Percentiles rank a stretch among this genome's conserved stretches.
Evolutionary conservation across 2,797 vertebrate genomes (phyloP).

Genomic region (Sebastes melanostomus): DNA sequence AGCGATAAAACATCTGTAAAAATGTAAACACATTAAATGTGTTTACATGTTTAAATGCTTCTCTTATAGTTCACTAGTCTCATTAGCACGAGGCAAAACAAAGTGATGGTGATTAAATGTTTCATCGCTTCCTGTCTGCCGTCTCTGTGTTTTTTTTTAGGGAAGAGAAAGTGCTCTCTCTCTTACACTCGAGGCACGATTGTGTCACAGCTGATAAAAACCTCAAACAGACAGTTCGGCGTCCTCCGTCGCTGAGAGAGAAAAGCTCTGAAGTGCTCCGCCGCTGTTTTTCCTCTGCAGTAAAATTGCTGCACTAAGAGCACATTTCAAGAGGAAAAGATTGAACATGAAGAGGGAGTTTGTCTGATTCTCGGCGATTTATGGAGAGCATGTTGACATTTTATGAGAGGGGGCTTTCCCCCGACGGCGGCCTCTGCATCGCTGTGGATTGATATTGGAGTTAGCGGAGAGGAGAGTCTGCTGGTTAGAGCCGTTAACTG

Average conservation of each 20-base stretch:
- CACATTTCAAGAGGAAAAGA: constrained; percentile 29
- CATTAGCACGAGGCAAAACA: constrained; percentile 3
- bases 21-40: neutral
- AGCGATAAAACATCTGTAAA: neutral
- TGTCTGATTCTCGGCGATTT: constrained; percentile 15
- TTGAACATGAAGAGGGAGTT: constrained; percentile 35
- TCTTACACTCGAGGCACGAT: constrained; percentile 18
- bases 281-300: constrained; percentile 7
- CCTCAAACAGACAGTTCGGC: constrained; percentile 33
- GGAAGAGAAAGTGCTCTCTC: neutral
- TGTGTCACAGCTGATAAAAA: constrained; percentile 44
- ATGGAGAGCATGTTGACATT: constrained; percentile 15
- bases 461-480: neutral
- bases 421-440: neutral
- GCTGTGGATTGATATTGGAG: neutral
- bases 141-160: neutral
- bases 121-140: neutral
- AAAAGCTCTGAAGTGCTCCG: constrained; percentile 28
- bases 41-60: neutral
- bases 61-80: neutral
- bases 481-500: neutral
- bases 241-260: constrained; percentile 25
- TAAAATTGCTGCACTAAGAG: constrained; percentile 35
- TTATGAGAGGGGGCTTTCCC: neutral
- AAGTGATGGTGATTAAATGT: neutral